Evolutionary conservation across 2,113 vertebrate genomes (phyloP), one percentile per base, ranked within the genome.

Genomic region (Ochotona curzoniae): DNA sequence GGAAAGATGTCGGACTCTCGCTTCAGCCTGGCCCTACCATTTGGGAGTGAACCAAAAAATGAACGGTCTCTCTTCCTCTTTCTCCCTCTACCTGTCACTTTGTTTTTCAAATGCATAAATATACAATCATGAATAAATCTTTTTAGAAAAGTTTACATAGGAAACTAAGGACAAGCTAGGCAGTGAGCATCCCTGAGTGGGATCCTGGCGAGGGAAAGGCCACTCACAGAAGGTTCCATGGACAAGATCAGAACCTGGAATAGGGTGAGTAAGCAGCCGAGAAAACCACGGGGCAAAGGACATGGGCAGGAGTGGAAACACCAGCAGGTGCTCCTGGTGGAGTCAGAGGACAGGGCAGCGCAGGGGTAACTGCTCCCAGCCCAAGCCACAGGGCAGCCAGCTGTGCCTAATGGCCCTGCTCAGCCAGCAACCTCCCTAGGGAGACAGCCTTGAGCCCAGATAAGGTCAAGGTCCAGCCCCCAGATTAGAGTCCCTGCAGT

Each of bases 221-320:
- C n/a, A 11, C 26, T 26, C 66, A 1, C 1, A 23, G 49, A 14
- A 10, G 35, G 11, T 21, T 13, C 18, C 0, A 0, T 0, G n/a
- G 84, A 44, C 26, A 14, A 35, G 60, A 25, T 61, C 15, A 11
- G 47, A 44, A 32, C 32, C 28, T 4, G 14, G 63, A n/a, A 30
- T 32, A 66, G 44, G 21, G 47, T 5, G 2, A 28, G 85, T 0
- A 0, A 1, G 4, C 23, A 38, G 63, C 23, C 47, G 9, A 61
- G 64, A 7, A 61, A 23, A 79, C 35, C 13, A 2, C 0, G 4
- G 57, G 49, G 18, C 60, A 21, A 21, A 71, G 35, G n/a, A 30
- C 0, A 0, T 21, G 10, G 1, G 32, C 21, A 3, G 11, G 0
- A 8, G 49, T 4, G 3, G 14, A 15, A n/a, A 9, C 49, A 30